These are phyloP conservation scores for Artemia sinica DNA, from an alignment of 2,888 invertebrate genomes.

Conservation along the genomic window DNA sequence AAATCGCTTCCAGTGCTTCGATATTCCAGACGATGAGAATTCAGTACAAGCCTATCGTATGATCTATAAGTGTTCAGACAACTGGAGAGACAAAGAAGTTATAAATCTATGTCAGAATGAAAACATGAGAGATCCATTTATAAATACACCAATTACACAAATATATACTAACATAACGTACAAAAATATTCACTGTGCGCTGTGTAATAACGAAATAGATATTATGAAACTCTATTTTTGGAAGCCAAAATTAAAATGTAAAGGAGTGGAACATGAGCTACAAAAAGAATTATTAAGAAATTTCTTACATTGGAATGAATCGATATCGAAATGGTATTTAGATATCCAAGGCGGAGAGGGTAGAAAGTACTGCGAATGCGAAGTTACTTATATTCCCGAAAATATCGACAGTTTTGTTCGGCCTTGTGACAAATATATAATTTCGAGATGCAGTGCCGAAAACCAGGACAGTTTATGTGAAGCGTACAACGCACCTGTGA, in stretches of 20 bases:
- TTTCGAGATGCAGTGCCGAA: slow-evolving; percentile 30
- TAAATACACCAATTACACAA: slow-evolving; percentile 31
- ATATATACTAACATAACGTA: slow-evolving; percentile 27
- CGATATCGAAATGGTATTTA: slow-evolving; percentile 30
- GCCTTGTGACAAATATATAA: slow-evolving; percentile 31
- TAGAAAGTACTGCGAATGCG: slow-evolving; percentile 31
- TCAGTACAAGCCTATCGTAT: slow-evolving; percentile 33
- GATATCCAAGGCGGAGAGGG: slow-evolving; percentile 26
- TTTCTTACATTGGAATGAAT: slow-evolving; percentile 27
- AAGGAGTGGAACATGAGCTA: slow-evolving; percentile 28
- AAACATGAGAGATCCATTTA: slow-evolving; percentile 30
- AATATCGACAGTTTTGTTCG: slow-evolving; percentile 31
- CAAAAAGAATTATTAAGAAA: slow-evolving; percentile 15
- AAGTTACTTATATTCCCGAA: slow-evolving; percentile 31
- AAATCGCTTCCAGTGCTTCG: slow-evolving; percentile 31
- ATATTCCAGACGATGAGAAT: slow-evolving; percentile 26
- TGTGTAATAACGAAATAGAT: slow-evolving; percentile 32
- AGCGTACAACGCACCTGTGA: slow-evolving; percentile 32
- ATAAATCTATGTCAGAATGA: slow-evolving; percentile 26
- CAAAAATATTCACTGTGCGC: slow-evolving; percentile 33
- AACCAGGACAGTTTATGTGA: slow-evolving; percentile 30
- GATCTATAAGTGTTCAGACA: slow-evolving; percentile 32
- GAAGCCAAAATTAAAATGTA: slow-evolving; percentile 33
- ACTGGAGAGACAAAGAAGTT: slow-evolving; percentile 30
- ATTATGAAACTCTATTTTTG: slow-evolving; percentile 29